Evolutionary conservation across 2,113 vertebrate genomes (phyloP).

Genomic region (Cichladusa arquata): DNA sequence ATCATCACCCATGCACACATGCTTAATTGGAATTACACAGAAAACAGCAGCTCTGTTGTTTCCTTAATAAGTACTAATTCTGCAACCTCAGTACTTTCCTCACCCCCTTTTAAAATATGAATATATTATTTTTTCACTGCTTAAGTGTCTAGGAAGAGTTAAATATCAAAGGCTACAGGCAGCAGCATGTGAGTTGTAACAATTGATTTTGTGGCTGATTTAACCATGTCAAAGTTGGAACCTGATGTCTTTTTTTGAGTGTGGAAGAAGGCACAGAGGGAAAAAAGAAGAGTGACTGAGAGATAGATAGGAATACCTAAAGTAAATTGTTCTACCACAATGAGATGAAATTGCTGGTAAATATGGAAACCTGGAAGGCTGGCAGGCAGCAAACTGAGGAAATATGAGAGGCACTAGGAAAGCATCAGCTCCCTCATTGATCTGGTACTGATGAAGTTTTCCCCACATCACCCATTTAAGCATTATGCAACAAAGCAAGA

Average conservation of each 20-base stretch:
- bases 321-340: neutral
- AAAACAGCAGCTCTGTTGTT: neutral
- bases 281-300: neutral
- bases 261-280: neutral
- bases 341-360: neutral
- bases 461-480: neutral
- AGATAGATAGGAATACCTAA: neutral
- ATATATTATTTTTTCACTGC: neutral
- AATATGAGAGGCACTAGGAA: neutral
- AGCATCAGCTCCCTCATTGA: neutral
- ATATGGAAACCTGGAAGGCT: neutral
- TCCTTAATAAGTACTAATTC: neutral
- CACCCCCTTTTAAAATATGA: rapidly evolving
- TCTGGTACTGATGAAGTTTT: neutral
- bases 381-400: neutral
- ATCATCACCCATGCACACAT: neutral
- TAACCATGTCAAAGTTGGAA: neutral
- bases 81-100: neutral
- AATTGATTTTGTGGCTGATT: neutral
- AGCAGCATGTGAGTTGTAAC: neutral
- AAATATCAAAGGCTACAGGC: neutral
- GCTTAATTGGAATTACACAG: neutral
- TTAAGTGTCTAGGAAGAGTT: neutral
- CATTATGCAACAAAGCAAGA: neutral
- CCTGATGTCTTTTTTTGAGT: neutral